phyloP scores from a whole-genome alignment of 2,113 vertebrate genomes.

The Ondatra zibethicus region DNA sequence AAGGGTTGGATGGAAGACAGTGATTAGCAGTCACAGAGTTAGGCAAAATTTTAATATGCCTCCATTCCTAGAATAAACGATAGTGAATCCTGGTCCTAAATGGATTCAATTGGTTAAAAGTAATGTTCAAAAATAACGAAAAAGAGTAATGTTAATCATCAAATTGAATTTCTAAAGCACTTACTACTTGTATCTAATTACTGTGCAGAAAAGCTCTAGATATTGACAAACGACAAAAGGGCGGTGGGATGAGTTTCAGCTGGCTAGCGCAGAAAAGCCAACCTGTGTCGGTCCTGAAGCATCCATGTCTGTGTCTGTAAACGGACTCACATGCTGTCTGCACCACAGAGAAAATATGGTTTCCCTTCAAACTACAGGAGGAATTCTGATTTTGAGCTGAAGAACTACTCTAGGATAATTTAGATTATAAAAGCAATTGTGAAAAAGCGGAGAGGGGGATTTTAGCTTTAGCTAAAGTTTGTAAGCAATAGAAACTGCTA shows the following conservation, averaged over 20 bases:
- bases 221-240: background rate
- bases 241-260: background rate
- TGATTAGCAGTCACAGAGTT: background rate
- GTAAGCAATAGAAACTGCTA: background rate
- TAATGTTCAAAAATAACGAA: background rate
- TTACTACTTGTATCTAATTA: constrained; percentile 25
- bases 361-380: background rate
- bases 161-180: background rate
- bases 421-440: constrained; percentile 13
- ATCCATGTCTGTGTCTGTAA: background rate
- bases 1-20: background rate
- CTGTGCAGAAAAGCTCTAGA: background rate
- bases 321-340: background rate
- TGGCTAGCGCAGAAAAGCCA: background rate
- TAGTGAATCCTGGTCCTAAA: background rate
- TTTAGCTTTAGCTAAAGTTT: constrained; percentile 35
- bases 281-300: background rate
- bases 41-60: constrained; percentile 7
- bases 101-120: constrained; percentile 9
- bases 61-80: background rate
- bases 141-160: background rate
- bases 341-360: background rate
- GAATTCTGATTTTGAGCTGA: background rate
- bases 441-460: background rate
- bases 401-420: background rate